Evolutionary conservation across 2,797 vertebrate genomes (phyloP).

Genomic region (Karalla daura): DNA sequence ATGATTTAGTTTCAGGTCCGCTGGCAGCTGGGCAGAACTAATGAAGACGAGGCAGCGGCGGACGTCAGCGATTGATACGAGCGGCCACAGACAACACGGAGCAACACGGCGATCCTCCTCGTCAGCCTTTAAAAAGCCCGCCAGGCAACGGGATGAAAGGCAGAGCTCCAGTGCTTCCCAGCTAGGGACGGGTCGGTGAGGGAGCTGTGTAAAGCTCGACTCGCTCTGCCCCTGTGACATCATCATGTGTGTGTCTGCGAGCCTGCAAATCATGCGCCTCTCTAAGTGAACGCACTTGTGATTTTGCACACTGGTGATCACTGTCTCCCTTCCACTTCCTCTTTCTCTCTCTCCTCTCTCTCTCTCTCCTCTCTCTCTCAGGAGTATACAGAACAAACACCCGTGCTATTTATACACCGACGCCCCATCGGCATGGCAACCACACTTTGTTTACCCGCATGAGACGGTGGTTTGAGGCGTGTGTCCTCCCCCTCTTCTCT

Average conservation of each 20-base stretch:
- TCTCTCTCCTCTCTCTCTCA: conserved; percentile 46
- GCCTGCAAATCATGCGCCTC: not conserved
- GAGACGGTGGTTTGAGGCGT: conserved; percentile 60
- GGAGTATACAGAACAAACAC: conserved; percentile 72
- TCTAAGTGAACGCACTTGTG: conserved; percentile 15
- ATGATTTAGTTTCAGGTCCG: conserved; percentile 13
- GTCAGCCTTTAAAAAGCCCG: too few relatives aligned
- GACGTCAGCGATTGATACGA: too few relatives aligned
- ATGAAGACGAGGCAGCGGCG: too few relatives aligned
- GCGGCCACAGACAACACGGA: too few relatives aligned
- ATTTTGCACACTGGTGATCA: conserved; percentile 3
- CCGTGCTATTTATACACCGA: conserved; percentile 71
- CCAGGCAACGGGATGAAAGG: too few relatives aligned
- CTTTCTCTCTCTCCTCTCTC: conserved; percentile 4
- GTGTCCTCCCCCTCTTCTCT: conserved; percentile 28
- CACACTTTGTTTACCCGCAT: conserved; percentile 69
- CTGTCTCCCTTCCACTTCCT: conserved; percentile 10
- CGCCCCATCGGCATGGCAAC: conserved; percentile 70
- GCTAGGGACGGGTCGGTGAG: too few relatives aligned
- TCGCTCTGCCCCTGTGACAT: too few relatives aligned
- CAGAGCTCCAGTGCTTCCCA: too few relatives aligned
- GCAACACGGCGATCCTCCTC: too few relatives aligned
- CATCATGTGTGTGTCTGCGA: too few relatives aligned
- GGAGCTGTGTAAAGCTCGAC: too few relatives aligned
- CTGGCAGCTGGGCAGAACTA: not conserved